Evolutionary conservation across 92 coral and sea anemone species (phyloP).

Genomic region (Montipora capitata): DNA sequence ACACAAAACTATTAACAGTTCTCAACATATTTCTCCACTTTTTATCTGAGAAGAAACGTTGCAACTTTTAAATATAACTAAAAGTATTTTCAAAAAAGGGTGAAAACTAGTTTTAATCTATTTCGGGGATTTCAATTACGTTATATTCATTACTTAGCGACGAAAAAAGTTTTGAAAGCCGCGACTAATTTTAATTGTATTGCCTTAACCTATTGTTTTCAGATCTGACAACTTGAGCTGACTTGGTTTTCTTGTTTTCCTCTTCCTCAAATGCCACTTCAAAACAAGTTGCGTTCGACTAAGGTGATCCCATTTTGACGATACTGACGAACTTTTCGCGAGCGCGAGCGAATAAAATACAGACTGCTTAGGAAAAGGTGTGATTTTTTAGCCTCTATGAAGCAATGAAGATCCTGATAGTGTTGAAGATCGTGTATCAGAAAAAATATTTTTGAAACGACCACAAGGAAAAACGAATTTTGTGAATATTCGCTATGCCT

Average conservation of each 20-base stretch:
- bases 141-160: slow-evolving; percentile 2
- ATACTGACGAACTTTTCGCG: no score
- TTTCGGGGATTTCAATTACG: neutral
- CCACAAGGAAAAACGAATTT: no score
- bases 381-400: no score
- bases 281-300: neutral
- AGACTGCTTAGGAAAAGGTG: no score
- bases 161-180: slow-evolving; percentile 36
- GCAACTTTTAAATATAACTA: neutral
- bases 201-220: slow-evolving; percentile 35
- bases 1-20: neutral
- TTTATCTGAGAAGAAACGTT: neutral
- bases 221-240: neutral
- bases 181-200: slow-evolving; percentile 50
- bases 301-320: no score
- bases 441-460: no score
- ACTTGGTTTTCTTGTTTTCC: slow-evolving; percentile 10
- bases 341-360: no score
- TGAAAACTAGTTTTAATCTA: neutral
- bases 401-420: no score
- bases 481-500: no score
- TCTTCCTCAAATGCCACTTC: slow-evolving; percentile 1
- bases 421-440: no score
- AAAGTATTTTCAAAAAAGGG: neutral
- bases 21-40: neutral